Percentiles rank a stretch among this genome's conserved stretches.
Evolutionary conservation across 2,113 vertebrate genomes (phyloP).

Genomic region (Nannobrachium achirus): DNA sequence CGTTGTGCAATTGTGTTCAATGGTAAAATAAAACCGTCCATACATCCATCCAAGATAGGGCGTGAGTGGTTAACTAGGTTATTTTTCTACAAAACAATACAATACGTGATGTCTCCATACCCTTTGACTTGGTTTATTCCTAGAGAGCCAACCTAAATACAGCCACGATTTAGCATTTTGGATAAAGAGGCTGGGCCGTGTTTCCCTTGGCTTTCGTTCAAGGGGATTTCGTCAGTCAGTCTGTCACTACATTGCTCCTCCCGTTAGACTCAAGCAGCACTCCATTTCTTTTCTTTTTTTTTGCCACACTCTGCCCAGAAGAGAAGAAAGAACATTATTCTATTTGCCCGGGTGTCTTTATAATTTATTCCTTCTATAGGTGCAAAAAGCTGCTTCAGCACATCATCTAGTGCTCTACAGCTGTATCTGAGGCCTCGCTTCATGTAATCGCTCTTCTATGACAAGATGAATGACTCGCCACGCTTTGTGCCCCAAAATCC

Average conservation of each 20-base stretch:
- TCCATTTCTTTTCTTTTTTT: conserved; percentile 40
- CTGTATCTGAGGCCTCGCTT: conserved; percentile 68
- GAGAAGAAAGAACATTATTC: conserved; percentile 57
- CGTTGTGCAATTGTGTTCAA: too few species aligned
- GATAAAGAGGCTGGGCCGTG: conserved; percentile 24
- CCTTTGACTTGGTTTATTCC: not conserved
- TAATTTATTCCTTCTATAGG: conserved; percentile 70
- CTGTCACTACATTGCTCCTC: not conserved
- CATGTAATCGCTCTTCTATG: conserved; percentile 73
- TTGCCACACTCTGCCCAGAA: conserved; percentile 51
- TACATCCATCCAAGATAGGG: too few species aligned
- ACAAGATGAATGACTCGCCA: conserved; percentile 74
- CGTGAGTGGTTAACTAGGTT: too few species aligned
- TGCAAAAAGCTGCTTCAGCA: conserved; percentile 68
- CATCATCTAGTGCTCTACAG: conserved; percentile 67
- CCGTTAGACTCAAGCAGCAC: conserved; percentile 18
- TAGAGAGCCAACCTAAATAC: conserved; percentile 16
- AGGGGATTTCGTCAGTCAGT: too few species aligned
- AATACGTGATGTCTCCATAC: too few species aligned
- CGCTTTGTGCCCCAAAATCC: conserved; percentile 64
- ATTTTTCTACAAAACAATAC: too few species aligned
- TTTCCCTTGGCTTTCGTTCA: conserved; percentile 2
- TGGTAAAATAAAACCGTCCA: too few species aligned
- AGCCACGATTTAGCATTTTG: conserved; percentile 10
- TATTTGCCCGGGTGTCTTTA: conserved; percentile 45